Evolutionary conservation across 2,888 invertebrate species (phyloP), one percentile per base, ranked within the genome.

Genomic region (Perizoma flavofasciatum): DNA sequence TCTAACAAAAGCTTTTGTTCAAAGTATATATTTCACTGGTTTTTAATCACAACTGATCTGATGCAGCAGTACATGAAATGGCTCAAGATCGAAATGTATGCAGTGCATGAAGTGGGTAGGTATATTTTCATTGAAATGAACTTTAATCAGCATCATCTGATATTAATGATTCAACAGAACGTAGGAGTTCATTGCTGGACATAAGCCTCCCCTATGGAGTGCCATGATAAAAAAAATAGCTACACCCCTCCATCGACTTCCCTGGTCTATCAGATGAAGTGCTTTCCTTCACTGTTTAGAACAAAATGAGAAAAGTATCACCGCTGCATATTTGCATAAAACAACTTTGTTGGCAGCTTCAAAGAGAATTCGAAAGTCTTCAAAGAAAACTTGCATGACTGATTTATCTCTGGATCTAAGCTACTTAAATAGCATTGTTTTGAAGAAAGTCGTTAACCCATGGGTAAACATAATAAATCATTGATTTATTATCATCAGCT

Each of bases 381-480:
- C 55, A 54, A 51, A 51, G 57, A 35, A 34, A 51, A 62, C 41
- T 50, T 32, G 9, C 50, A 10, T 47, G 50, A 37, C 41, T 47
- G 44, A 49, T 59, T 55, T 63, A 60, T 62, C 48, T 57, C 41
- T 11, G 37, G 52, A 41, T 45, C 45, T 48, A 10, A 10, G 49
- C 49, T 53, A 52, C 52, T 50, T 49, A n/a, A n/a, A 52, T 45
- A 54, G 55, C 60, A 46, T 61, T 66, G 64, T 68, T 66, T 56
- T 61, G 59, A 62, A 60, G 44, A 49, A 61, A 62, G 61, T 59
- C 65, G 55, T 63, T 61, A 57, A 55, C 60, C 59, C 57, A 46
- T 43, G 55, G 49, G 57, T 67, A 65, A 61, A 60, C 59, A 54
- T 55, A 47, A 59, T 62, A 65, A 62, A 67, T 67, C 57, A 59